A percentile compares a stretch with the other conserved stretches of the same genome.
phyloP scores from a whole-genome alignment of 1,140 invertebrate species.

The Phthorimaea operculella region DNA sequence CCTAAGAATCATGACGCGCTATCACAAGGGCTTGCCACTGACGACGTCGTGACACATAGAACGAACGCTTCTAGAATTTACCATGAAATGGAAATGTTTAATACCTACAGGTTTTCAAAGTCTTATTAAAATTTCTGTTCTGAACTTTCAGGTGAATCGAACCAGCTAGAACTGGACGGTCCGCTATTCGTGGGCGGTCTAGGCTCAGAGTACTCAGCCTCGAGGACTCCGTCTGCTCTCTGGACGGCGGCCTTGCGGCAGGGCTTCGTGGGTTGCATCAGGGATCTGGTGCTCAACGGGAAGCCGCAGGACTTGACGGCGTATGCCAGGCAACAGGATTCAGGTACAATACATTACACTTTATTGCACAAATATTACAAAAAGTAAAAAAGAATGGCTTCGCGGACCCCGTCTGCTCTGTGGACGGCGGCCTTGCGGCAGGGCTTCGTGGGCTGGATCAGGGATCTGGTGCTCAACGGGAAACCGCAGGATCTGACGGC shows the following conservation, averaged over 20 bases:
- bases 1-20: too few relatives aligned
- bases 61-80: too few relatives aligned
- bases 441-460: constrained; percentile 95
- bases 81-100: too few relatives aligned
- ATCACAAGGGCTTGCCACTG: too few relatives aligned
- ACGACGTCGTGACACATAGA: too few relatives aligned
- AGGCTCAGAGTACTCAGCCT: constrained; percentile 78
- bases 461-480: constrained; percentile 94
- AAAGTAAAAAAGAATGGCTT: too few relatives aligned
- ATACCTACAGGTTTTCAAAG: too few relatives aligned
- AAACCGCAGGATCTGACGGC: constrained; percentile 90
- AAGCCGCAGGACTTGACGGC: constrained; percentile 90
- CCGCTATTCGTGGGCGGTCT: constrained; percentile 91
- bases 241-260: constrained; percentile 91
- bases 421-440: constrained; percentile 91
- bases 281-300: constrained; percentile 94
- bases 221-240: constrained; percentile 83
- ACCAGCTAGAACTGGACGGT: constrained; percentile 89
- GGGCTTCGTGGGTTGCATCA: constrained; percentile 95
- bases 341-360: too few relatives aligned
- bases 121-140: background rate
- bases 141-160: constrained; percentile 77
- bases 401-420: constrained; percentile 83
- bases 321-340: constrained; percentile 90
- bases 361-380: too few relatives aligned